phyloP scores from a whole-genome alignment of 2,113 vertebrate species.

The Genyomyrus donnyi region DNA sequence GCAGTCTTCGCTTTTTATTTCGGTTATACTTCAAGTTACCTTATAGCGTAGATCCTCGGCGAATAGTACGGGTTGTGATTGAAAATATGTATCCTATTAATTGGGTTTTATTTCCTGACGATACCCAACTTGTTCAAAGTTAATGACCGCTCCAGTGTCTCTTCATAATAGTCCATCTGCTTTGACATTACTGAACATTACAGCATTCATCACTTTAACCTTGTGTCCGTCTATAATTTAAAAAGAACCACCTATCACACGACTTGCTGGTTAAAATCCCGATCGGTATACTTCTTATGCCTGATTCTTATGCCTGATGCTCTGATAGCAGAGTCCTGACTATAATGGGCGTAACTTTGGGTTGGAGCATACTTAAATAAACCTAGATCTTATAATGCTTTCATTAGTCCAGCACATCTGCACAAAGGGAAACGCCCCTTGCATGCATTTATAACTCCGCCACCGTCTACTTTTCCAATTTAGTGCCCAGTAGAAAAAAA shows the following conservation, averaged over 20 bases:
- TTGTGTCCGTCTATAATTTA: constrained; percentile 3
- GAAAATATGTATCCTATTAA: neutral
- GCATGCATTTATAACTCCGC: neutral
- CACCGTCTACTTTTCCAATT: neutral
- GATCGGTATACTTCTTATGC: neutral
- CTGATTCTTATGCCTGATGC: too few species aligned
- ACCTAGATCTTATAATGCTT: neutral
- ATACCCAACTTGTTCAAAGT: constrained; percentile 10
- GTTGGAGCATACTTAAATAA: neutral
- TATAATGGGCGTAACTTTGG: neutral
- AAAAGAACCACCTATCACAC: neutral
- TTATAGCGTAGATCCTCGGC: constrained; percentile 8
- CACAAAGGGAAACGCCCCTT: neutral
- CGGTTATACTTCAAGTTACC: neutral
- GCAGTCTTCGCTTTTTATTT: neutral
- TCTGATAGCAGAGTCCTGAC: neutral
- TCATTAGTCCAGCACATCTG: neutral
- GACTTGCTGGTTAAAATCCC: constrained; percentile 3
- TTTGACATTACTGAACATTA: neutral
- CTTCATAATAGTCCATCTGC: constrained; percentile 7
- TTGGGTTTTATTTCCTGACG: neutral
- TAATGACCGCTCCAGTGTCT: neutral
- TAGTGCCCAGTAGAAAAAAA: neutral
- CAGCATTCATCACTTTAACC: neutral
- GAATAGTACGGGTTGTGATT: neutral